Evolutionary conservation across 2,113 vertebrate species (phyloP).

Genomic region (Cettia cetti): DNA sequence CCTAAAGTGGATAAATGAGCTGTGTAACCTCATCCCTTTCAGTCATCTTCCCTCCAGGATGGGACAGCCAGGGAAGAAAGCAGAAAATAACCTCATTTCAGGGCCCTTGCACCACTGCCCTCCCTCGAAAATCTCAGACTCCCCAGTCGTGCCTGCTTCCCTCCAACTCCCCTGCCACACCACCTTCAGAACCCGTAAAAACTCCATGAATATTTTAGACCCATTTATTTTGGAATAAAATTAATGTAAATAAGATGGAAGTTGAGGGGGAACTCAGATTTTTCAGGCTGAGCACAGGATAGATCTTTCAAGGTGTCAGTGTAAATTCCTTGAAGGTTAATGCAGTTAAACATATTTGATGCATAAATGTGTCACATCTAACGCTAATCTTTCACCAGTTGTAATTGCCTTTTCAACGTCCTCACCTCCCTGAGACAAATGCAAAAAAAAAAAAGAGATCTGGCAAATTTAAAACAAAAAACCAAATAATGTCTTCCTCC

Average conservation of each 20-base stretch:
- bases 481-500: slow-evolving; percentile 27
- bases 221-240: slow-evolving; percentile 65
- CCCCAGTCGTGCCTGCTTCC: not conserved
- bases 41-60: not conserved
- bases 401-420: slow-evolving; percentile 63
- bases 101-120: not conserved
- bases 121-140: not conserved
- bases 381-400: slow-evolving; percentile 57
- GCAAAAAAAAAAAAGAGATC: not conserved
- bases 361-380: slow-evolving; percentile 60
- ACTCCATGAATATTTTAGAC: not conserved
- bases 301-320: slow-evolving; percentile 28
- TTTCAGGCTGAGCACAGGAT: slow-evolving; percentile 22
- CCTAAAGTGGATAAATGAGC: not conserved
- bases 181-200: not conserved
- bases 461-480: slow-evolving; percentile 33
- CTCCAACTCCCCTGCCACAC: not conserved
- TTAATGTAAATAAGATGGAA: slow-evolving; percentile 64
- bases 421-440: slow-evolving; percentile 31
- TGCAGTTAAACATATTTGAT: slow-evolving; percentile 65
- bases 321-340: slow-evolving; percentile 71
- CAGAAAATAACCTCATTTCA: not conserved
- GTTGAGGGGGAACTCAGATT: slow-evolving; percentile 38
- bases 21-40: not conserved
- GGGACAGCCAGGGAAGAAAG: not conserved